These are phyloP conservation scores for Seison nebaliae DNA, from an alignment of 1,140 invertebrate genomes.

Conservation along the genomic window DNA sequence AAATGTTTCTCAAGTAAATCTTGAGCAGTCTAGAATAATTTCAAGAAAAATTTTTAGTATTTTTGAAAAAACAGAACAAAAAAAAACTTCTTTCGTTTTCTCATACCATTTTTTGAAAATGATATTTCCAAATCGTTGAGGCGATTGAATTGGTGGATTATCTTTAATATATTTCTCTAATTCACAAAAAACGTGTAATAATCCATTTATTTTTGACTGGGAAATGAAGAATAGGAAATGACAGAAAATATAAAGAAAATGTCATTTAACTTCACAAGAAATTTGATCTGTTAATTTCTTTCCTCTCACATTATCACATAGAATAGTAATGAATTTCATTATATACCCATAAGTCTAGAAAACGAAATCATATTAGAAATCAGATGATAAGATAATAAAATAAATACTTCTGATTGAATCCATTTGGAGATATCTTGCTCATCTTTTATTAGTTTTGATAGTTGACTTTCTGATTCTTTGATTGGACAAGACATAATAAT, in stretches of 20 bases:
- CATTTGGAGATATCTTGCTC: no score
- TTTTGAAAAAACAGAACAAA: neutral
- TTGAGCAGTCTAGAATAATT: neutral
- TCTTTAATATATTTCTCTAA: constrained; percentile 49
- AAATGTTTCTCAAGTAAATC: no score
- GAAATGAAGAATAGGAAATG: constrained; percentile 1
- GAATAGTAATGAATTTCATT: constrained; percentile 52
- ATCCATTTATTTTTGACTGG: constrained; percentile 33
- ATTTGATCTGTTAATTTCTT: constrained; percentile 39
- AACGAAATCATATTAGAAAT: no score
- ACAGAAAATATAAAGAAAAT: constrained; percentile 3
- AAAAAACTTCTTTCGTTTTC: constrained; percentile 44
- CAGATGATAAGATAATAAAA: no score
- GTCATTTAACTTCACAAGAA: neutral
- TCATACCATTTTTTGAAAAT: constrained; percentile 58
- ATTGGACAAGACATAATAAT: no score
- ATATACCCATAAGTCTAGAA: no score
- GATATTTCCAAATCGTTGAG: constrained; percentile 80
- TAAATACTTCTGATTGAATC: no score
- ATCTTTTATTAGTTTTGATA: no score
- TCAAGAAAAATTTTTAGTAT: neutral
- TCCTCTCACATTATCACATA: constrained; percentile 55
- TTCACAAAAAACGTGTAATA: constrained; percentile 42
- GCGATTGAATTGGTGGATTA: constrained; percentile 64
- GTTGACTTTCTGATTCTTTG: no score